A percentile compares a stretch with the other conserved stretches of the same genome.
Evolutionary conservation across 2,888 invertebrate genomes (phyloP).

Genomic region (Zele albiditarsus): DNA sequence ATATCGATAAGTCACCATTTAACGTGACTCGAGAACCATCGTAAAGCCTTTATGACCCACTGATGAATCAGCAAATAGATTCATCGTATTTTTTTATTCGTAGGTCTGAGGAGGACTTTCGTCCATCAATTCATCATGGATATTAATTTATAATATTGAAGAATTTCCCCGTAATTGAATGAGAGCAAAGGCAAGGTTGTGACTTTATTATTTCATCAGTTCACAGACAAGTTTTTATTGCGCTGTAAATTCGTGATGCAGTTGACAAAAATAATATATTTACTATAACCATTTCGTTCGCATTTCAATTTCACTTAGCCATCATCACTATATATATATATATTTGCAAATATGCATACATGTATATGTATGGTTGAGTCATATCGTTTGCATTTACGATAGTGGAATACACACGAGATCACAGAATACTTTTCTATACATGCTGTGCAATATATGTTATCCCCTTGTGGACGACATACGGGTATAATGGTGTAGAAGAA

Average conservation of each 20-base stretch:
- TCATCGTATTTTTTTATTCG: background rate
- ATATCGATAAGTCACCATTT: slow-evolving; percentile 26
- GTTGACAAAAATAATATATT: too few species aligned
- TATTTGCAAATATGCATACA: background rate
- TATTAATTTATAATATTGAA: too few species aligned
- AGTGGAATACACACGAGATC: slow-evolving; percentile 10
- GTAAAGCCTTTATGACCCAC: slow-evolving; percentile 20
- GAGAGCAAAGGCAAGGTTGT: too few species aligned
- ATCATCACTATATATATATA: background rate
- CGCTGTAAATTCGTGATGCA: too few species aligned
- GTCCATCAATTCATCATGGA: background rate
- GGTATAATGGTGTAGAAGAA: slow-evolving; percentile 1
- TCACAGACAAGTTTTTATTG: too few species aligned
- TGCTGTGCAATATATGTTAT: slow-evolving; percentile 26
- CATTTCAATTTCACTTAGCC: too few species aligned
- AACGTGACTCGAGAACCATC: slow-evolving; percentile 18
- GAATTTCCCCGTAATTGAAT: too few species aligned
- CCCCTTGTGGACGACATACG: slow-evolving; percentile 32
- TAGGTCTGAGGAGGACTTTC: background rate
- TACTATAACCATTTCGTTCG: too few species aligned
- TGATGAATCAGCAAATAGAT: slow-evolving; percentile 3
- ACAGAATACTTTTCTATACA: background rate
- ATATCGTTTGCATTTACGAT: slow-evolving; percentile 27
- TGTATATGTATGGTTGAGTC: background rate
- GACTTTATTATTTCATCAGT: too few species aligned